Evolutionary conservation across 2,113 vertebrate genomes (phyloP), one percentile per base, ranked within the genome.

Genomic region (Numenius arquata): DNA sequence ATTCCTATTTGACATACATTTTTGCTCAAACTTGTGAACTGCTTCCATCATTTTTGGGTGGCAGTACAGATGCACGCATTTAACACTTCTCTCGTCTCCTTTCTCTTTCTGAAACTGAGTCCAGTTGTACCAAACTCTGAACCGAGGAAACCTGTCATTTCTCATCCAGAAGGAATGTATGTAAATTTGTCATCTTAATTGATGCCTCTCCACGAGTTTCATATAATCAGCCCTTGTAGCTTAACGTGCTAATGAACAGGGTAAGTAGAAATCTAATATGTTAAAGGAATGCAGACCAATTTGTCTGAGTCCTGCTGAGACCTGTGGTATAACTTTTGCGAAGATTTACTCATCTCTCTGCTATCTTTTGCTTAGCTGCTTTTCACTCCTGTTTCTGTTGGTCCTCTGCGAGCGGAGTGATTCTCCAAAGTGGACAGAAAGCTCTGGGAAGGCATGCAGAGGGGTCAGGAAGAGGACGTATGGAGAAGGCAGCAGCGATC

Each of bases 241-340:
- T 90, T 96, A 93, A 85, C 11, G 19, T 89, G 86, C 83, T 94
- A 95, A 96, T 94, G 86, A 91, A 43, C 62, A 91, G 67, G 84
- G 76, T 87, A 81, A 92, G 92, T 59, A 92, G 87, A 82, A 96
- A 93, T 85, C 48, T 92, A 75, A 81, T 79, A 82, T 29, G 90
- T 91, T 91, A 88, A 92, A 96, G 91, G 91, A 95, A 95, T 79
- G 74, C 94, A 87, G 90, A 89, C 86, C 80, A 92, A 88, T 96
- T 95, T 93, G 85, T 95, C 92, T 71, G 84, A 95, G 89, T 71
- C 92, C 95, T 95, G 94, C 79, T 95, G 92, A 93, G 89, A 95
- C 75, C 89, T 76, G 65, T 9, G 10, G 32, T 78, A 8, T 70
- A 85, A 87, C 66, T 95, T 95, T 71, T 43, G 41, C 70, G 79